Percentiles rank a stretch among this genome's conserved stretches.
These are phyloP conservation scores for Habroteleia sp. DNA, from an alignment of 2,888 invertebrate genomes.

Conservation along the genomic window DNA sequence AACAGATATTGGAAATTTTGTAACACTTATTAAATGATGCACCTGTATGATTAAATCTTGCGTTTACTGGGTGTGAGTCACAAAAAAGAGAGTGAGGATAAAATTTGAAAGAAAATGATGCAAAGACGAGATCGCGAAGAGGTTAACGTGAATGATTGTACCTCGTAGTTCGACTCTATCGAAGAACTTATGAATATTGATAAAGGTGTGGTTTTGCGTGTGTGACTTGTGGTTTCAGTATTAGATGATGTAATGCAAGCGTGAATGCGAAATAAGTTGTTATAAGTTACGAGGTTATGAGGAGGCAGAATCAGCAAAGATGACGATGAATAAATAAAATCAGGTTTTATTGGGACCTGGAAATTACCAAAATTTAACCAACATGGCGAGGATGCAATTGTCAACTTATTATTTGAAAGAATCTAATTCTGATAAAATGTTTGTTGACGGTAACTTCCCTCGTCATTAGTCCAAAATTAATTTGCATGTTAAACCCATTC, in stretches of 20 bases:
- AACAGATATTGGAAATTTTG: conserved; percentile 13
- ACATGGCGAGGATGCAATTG: conserved; percentile 1
- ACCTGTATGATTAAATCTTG: conserved; percentile 35
- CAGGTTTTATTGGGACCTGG: conserved; percentile 60
- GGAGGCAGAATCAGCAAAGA: conserved; percentile 40
- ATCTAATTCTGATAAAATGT: too few species aligned
- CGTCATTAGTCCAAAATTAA: background rate
- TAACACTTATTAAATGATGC: conserved; percentile 60
- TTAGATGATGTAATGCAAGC: conserved; percentile 51
- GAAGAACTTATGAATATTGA: conserved; percentile 40
- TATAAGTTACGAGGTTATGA: conserved; percentile 61
- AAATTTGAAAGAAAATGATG: conserved; percentile 5
- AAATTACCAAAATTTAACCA: conserved; percentile 32
- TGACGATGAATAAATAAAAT: conserved; percentile 57
- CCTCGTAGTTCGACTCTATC: conserved; percentile 30
- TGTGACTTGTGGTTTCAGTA: conserved; percentile 48
- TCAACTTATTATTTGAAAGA: background rate
- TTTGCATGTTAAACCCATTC: background rate
- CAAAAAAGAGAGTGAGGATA: background rate
- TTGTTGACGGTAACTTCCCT: conserved; percentile 1
- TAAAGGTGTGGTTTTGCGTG: conserved; percentile 47
- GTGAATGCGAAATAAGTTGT: conserved; percentile 53
- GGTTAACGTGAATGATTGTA: conserved; percentile 35
- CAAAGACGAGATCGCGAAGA: conserved; percentile 1
- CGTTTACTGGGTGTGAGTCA: too few species aligned